phyloP scores from a whole-genome alignment of 1,140 invertebrate species.

The Eupeodes corollae region DNA sequence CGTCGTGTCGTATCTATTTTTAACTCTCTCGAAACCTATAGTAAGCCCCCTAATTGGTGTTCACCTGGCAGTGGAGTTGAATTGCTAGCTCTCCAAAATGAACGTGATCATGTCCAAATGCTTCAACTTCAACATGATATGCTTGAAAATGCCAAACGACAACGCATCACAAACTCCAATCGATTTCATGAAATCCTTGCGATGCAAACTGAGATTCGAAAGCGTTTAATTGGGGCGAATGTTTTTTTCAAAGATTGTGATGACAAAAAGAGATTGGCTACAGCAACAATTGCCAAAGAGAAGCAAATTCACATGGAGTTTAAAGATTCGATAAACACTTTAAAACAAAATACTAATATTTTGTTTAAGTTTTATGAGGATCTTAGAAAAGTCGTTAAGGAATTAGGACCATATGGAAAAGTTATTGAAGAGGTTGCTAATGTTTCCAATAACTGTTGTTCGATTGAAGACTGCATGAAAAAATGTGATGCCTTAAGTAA shows the following conservation, averaged over 20 bases:
- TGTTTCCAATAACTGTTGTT: constrained; percentile 20
- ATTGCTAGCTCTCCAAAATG: constrained; percentile 24
- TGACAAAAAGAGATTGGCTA: constrained; percentile 22
- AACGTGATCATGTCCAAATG: constrained; percentile 26
- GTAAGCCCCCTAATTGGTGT: constrained; percentile 26
- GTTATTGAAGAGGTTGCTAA: constrained; percentile 19
- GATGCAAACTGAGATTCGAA: constrained; percentile 22
- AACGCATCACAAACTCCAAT: constrained; percentile 15
- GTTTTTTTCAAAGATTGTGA: constrained; percentile 31
- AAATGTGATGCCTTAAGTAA: constrained; percentile 26
- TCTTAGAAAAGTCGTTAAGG: neutral
- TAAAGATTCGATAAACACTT: constrained; percentile 7
- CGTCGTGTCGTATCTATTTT: too few species aligned
- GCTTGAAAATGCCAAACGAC: constrained; percentile 17
- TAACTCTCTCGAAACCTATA: too few species aligned
- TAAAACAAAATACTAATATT: neutral
- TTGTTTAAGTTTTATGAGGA: neutral
- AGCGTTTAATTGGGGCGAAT: constrained; percentile 32
- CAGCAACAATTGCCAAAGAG: constrained; percentile 14
- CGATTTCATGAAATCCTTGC: constrained; percentile 25
- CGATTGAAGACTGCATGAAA: constrained; percentile 27
- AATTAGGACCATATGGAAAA: neutral
- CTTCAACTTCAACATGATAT: constrained; percentile 23
- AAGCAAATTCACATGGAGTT: constrained; percentile 18
- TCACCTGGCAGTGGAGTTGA: constrained; percentile 28